Evolutionary conservation across 2,113 vertebrate species (phyloP).

Genomic region (Lethenteron reissneri): DNA sequence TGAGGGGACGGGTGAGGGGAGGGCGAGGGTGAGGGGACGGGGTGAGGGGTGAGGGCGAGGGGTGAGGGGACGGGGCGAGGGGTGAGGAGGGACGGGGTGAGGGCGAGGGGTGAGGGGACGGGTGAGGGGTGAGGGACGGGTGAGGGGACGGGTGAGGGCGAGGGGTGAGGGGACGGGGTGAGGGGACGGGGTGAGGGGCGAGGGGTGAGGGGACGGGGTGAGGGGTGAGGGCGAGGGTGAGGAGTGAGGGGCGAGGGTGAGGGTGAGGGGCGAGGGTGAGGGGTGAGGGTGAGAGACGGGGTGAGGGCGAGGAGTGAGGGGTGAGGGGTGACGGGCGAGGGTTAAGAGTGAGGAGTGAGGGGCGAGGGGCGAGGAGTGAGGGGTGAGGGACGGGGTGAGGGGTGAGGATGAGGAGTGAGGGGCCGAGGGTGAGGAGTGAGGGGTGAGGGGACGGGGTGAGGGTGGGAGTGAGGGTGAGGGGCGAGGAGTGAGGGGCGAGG

Average conservation of each 20-base stretch:
- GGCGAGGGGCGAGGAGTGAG: too few relatives aligned
- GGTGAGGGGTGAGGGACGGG: slow-evolving; percentile 10
- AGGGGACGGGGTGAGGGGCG: not conserved
- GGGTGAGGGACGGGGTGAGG: too few relatives aligned
- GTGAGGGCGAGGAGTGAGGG: not conserved
- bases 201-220: not conserved
- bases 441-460: not conserved
- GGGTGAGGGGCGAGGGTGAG: not conserved
- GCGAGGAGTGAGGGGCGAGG: not conserved
- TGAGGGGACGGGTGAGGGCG: not conserved
- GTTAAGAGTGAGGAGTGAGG: slow-evolving; percentile 15
- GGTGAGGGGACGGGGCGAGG: not conserved
- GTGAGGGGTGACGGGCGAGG: slow-evolving; percentile 26
- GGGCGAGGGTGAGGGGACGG: not conserved
- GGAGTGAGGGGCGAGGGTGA: not conserved
- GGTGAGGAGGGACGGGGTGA: not conserved
- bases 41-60: not conserved
- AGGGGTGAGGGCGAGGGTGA: not conserved
- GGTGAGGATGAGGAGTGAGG: too few relatives aligned
- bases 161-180: not conserved
- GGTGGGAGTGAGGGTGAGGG: not conserved
- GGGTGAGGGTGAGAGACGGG: not conserved
- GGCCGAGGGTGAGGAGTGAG: too few relatives aligned
- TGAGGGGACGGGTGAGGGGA: not conserved
- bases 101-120: not conserved